phyloP scores from a whole-genome alignment of 1,140 invertebrate species.

The Drosophila mauritiana region DNA sequence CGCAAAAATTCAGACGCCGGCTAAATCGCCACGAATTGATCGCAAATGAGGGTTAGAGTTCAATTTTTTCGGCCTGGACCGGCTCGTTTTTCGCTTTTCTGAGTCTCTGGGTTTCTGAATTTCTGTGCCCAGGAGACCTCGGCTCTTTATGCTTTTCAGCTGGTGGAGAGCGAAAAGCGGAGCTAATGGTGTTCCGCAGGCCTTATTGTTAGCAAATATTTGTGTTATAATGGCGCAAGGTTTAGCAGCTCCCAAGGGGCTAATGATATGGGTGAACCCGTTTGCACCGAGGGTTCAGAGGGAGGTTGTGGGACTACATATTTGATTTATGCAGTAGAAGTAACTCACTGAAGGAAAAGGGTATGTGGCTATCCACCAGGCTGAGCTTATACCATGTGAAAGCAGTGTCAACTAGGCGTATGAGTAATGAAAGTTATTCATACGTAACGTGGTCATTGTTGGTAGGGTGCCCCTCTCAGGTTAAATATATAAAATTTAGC shows the following conservation, averaged over 20 bases:
- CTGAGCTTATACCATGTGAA: not conserved
- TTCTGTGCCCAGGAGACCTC: conserved; percentile 10
- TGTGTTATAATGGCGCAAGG: conserved; percentile 81
- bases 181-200: conserved; percentile 72
- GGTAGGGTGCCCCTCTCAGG: no score
- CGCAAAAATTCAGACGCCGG: conserved; percentile 70
- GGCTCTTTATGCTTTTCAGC: not conserved
- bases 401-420: not conserved
- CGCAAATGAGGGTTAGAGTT: conserved; percentile 83
- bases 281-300: conserved; percentile 19
- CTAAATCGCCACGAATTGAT: conserved; percentile 82
- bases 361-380: no score
- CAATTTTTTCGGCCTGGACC: conserved; percentile 37
- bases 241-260: conserved; percentile 56
- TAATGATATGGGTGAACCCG: conserved; percentile 79
- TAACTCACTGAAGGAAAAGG: not conserved
- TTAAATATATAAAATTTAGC: not conserved
- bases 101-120: not conserved
- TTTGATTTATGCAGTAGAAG: not conserved
- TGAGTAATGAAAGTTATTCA: not conserved
- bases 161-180: conserved; percentile 10
- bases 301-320: conserved; percentile 1
- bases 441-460: not conserved
- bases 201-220: conserved; percentile 81
- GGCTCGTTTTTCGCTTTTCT: conserved; percentile 15